Evolutionary conservation across 2,797 vertebrate species (phyloP).

Genomic region (Trichosurus vulpecula): DNA sequence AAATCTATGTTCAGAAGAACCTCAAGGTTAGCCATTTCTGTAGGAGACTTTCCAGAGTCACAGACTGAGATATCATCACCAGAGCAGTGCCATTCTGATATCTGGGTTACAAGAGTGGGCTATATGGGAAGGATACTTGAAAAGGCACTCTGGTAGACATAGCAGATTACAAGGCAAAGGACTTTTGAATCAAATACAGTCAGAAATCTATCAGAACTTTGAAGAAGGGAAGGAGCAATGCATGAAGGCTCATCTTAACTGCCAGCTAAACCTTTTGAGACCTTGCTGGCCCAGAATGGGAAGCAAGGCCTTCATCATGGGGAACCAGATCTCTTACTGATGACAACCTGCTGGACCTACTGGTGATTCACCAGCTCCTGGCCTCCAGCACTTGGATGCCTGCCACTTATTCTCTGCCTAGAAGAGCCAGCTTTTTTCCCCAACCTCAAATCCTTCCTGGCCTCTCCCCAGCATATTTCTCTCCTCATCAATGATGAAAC

Average conservation of each 20-base stretch:
- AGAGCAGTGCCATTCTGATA: constrained; percentile 86
- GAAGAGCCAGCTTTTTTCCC: constrained; percentile 75
- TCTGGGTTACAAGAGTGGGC: constrained; percentile 82
- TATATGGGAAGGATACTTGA: constrained; percentile 81
- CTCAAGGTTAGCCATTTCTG: constrained; percentile 67
- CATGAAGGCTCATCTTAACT: constrained; percentile 79
- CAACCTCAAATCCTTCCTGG: constrained; percentile 83
- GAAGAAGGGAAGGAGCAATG: constrained; percentile 84
- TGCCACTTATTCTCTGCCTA: constrained; percentile 82
- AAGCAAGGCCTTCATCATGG: constrained; percentile 84
- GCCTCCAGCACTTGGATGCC: constrained; percentile 79
- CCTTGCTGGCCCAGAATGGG: constrained; percentile 80
- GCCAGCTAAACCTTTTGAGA: constrained; percentile 83
- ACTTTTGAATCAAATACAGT: constrained; percentile 67
- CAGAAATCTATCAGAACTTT: constrained; percentile 83
- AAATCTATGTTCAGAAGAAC: constrained; percentile 65
- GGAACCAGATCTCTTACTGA: constrained; percentile 85
- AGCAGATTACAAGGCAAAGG: constrained; percentile 81
- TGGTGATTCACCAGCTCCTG: constrained; percentile 83
- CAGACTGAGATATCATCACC: constrained; percentile 84
- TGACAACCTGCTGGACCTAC: constrained; percentile 86
- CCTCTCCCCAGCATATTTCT: constrained; percentile 81
- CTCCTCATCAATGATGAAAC: constrained; percentile 87
- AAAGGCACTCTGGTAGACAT: constrained; percentile 79
- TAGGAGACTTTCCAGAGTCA: constrained; percentile 85